These are phyloP conservation scores for Noctua janthina DNA, from an alignment of 2,888 invertebrate genomes.

Conservation along the genomic window DNA sequence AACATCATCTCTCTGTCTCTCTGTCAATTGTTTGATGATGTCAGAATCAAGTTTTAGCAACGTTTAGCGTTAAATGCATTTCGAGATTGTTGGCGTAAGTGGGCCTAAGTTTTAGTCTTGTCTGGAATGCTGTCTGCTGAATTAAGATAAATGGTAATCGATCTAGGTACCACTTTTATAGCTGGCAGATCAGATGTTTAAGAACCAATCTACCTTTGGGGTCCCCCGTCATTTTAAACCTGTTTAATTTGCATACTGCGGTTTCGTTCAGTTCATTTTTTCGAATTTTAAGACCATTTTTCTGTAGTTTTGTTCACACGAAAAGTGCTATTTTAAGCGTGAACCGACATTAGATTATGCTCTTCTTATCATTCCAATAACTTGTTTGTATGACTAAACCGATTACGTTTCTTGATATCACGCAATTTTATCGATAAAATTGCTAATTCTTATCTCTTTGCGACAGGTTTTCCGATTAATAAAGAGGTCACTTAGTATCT, in stretches of 20 bases:
- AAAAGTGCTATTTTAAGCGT: conserved; percentile 2
- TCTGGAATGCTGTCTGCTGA: not conserved
- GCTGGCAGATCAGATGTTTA: not conserved
- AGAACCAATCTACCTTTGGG: not conserved
- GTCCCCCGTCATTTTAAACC: not conserved
- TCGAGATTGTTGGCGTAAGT: not conserved
- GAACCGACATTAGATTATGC: conserved; percentile 7
- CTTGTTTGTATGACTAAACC: conserved; percentile 39
- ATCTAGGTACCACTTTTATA: not conserved
- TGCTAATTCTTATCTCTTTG: conserved; percentile 35
- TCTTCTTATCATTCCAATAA: conserved; percentile 37
- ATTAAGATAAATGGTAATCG: not conserved
- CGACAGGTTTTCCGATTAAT: conserved; percentile 28
- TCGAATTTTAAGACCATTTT: no score
- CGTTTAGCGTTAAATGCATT: not conserved
- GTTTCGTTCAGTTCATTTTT: not conserved
- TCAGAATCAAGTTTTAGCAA: not conserved
- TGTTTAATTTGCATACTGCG: no score
- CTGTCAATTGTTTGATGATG: not conserved
- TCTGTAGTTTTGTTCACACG: not conserved
- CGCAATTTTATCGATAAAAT: conserved; percentile 31
- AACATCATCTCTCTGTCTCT: conserved; percentile 1
- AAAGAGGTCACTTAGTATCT: conserved; percentile 39
- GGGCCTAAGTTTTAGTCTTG: not conserved
- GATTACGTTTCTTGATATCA: conserved; percentile 39